Evolutionary conservation across 2,113 vertebrate species (phyloP), one percentile per base, ranked within the genome.

Genomic region (Coryphaenoides rupestris): DNA sequence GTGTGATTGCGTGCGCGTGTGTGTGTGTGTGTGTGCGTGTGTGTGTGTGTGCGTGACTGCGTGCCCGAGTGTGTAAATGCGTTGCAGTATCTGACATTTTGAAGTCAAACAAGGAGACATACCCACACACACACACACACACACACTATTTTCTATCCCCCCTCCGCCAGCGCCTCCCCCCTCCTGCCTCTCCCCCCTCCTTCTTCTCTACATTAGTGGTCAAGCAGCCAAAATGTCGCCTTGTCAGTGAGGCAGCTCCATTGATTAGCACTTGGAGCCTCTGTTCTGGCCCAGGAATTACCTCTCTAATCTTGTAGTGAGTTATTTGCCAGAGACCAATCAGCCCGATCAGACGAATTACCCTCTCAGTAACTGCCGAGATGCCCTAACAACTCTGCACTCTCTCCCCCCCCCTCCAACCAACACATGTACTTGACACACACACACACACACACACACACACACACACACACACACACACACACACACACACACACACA

Each of bases 231-330:
- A 84, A 88, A 88, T 86, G 88, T 85, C 70, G 54, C 77, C 63
- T 77, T 49, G 80, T 86, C 86, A 87, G 77, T 70, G 81, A 84
- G 82, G 83, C 87, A 86, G 81, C 84, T 86, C 74, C 87, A 90
- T 90, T 89, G 88, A 91, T 91, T 88, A 86, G 86, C 79, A 87
- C 88, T 85, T 86, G 83, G 80, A 84, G 85, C 82, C 79, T 76
- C 85, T 81, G 84, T 81, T 84, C 85, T 84, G 84, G 80, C 81
- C 82, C 81, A 83, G 79, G 85, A 89, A 89, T 91, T 88, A 90
- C 86, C 84, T 72, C 71, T 84, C 87, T 89, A 90, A 90, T 91
- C 89, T 87, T 85, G 86, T 82, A 74, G 75, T 84, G 77, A 89
- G 83, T 82, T 88, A 90, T 90, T 90, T 86, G 85, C 79, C 76